Percentiles rank a stretch among this genome's conserved stretches.
Conservation (phyloP, 2,797 vertebrate species). For the Squalus acanthias region DNA sequence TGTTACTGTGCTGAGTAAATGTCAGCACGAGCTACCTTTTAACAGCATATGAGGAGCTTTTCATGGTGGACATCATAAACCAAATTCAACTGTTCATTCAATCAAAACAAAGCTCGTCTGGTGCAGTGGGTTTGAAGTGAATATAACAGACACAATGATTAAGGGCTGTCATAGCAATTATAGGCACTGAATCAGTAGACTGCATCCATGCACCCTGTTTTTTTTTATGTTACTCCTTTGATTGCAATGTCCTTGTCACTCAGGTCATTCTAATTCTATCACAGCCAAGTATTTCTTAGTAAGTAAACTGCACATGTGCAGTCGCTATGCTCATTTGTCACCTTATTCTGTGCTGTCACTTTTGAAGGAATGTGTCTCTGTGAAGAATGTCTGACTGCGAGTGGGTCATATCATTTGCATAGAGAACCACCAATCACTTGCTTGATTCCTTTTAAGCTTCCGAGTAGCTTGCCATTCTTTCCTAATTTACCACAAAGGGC, state of each 20-base stretch:
- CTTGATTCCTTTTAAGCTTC: conserved; percentile 4
- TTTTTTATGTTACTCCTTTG: conserved; percentile 47
- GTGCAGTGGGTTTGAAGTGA: conserved; percentile 43
- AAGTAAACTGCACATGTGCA: conserved; percentile 67
- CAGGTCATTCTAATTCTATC: conserved; percentile 72
- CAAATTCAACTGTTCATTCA: conserved; percentile 40
- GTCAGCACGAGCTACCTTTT: conserved; percentile 44
- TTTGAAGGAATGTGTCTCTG: conserved; percentile 85
- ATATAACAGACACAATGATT: conserved; percentile 47
- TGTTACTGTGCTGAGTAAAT: conserved; percentile 49
- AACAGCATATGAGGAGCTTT: conserved; percentile 35
- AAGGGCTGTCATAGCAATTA: conserved; percentile 47
- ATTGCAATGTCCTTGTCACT: conserved; percentile 74
- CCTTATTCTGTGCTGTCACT: conserved; percentile 74
- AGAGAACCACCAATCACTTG: conserved; percentile 60
- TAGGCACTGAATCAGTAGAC: conserved; percentile 43
- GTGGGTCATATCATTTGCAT: conserved; percentile 86
- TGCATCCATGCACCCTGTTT: conserved; percentile 40
- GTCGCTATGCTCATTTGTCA: conserved; percentile 83
- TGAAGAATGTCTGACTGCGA: conserved; percentile 87
- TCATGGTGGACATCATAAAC: conserved; percentile 39
- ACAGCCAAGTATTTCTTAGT: conserved; percentile 61
- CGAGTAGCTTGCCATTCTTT: neutral
- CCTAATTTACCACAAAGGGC: neutral
- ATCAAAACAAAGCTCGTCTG: conserved; percentile 46